Percentiles rank a stretch among this genome's conserved stretches.
These are phyloP conservation scores for Zophobas morio DNA, from an alignment of 1,140 invertebrate genomes.

Conservation along the genomic window DNA sequence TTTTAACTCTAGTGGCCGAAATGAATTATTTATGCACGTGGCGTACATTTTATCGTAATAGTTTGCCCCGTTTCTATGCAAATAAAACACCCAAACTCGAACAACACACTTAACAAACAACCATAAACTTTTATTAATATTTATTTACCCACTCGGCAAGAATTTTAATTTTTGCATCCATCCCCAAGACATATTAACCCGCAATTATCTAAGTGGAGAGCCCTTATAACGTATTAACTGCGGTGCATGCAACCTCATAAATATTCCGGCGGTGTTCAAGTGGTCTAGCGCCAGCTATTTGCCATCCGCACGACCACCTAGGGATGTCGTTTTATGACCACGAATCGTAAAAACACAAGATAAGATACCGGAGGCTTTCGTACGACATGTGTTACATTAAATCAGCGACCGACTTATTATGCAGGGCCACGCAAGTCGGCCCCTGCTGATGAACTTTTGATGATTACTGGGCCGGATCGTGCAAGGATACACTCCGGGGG, in stretches of 20 bases:
- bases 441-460: neutral
- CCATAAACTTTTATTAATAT: too few relatives aligned
- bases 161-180: too few relatives aligned
- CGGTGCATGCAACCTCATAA: constrained; percentile 28
- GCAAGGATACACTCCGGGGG: neutral
- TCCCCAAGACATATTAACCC: neutral
- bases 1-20: too few relatives aligned
- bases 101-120: too few relatives aligned
- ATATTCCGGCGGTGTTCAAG: constrained; percentile 45
- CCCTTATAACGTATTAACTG: constrained; percentile 29
- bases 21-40: too few relatives aligned
- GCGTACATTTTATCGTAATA: too few relatives aligned
- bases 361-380: constrained; percentile 33
- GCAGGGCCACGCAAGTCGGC: neutral
- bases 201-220: constrained; percentile 42
- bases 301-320: constrained; percentile 38
- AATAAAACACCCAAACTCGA: too few relatives aligned
- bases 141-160: too few relatives aligned
- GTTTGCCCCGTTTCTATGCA: too few relatives aligned
- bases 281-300: constrained; percentile 37
- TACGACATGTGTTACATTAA: constrained; percentile 45
- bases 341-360: constrained; percentile 44
- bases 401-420: constrained; percentile 37
- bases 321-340: constrained; percentile 42
- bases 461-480: neutral